Evolutionary conservation across 1,140 invertebrate genomes (phyloP).

Genomic region (Nasonia longicornis): DNA sequence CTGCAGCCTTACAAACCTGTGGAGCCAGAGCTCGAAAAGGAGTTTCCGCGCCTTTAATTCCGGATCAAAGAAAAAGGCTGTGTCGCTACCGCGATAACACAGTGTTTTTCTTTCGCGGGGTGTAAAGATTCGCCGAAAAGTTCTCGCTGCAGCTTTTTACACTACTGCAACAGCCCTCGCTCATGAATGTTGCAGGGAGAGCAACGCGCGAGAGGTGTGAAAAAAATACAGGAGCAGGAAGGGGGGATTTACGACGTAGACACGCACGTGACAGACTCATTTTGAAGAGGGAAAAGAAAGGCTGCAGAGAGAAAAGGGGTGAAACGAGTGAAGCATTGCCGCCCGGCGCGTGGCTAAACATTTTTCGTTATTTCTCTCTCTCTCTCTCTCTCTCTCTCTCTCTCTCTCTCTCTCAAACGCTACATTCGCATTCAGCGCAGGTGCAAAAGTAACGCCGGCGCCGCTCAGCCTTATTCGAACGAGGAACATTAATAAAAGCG

Average conservation of each 20-base stretch:
- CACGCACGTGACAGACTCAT: constrained; percentile 13
- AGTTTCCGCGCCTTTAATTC: neutral
- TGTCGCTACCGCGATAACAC: neutral
- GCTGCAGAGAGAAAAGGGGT: too few relatives aligned
- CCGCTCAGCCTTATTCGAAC: neutral
- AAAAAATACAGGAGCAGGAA: neutral
- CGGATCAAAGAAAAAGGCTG: neutral
- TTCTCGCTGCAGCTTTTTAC: too few relatives aligned
- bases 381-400: too few relatives aligned
- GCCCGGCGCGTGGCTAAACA: neutral
- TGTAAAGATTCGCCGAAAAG: neutral
- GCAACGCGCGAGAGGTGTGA: neutral
- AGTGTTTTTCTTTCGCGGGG: neutral
- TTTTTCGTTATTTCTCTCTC: neutral
- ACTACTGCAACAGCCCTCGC: neutral
- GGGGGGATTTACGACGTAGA: neutral
- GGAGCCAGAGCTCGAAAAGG: neutral
- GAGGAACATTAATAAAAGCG: constrained; percentile 10
- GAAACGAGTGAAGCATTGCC: neutral
- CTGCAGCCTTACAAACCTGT: neutral
- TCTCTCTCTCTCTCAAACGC: neutral
- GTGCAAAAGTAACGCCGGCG: neutral
- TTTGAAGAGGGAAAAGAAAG: neutral
- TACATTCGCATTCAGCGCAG: constrained; percentile 11
- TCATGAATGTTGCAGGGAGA: neutral